phyloP scores from a whole-genome alignment of 2,888 invertebrate species.

The Amblyteles armatorius region DNA sequence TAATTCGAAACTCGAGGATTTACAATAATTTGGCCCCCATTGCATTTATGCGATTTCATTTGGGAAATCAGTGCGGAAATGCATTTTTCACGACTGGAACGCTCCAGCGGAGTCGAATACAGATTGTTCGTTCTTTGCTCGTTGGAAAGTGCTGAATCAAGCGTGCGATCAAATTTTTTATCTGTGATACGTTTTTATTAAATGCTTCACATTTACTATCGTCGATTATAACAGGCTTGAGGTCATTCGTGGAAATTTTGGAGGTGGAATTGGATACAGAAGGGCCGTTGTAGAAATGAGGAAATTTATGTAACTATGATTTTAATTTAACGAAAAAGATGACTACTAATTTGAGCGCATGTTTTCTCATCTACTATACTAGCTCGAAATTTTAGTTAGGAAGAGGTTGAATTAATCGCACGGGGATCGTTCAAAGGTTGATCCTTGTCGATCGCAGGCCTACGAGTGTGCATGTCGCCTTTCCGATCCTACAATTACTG shows the following conservation, averaged over 20 bases:
- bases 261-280: no score
- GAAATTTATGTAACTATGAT: no score
- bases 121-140: not conserved
- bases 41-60: not conserved
- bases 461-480: not conserved
- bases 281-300: no score
- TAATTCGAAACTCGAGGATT: constrained; percentile 5
- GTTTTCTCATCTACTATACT: no score
- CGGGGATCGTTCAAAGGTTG: not conserved
- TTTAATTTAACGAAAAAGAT: no score
- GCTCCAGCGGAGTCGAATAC: not conserved
- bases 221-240: no score
- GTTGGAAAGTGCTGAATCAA: not conserved
- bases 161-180: no score
- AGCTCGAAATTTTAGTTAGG: not conserved
- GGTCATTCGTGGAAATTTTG: no score
- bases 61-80: not conserved
- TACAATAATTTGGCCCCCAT: not conserved
- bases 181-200: no score
- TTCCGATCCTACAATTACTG: not conserved
- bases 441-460: not conserved
- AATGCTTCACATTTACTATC: no score
- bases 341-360: no score
- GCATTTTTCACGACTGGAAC: not conserved
- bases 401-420: not conserved